Evolutionary conservation across 2,113 vertebrate species (phyloP).

Genomic region (Amphilophus citrinellus): DNA sequence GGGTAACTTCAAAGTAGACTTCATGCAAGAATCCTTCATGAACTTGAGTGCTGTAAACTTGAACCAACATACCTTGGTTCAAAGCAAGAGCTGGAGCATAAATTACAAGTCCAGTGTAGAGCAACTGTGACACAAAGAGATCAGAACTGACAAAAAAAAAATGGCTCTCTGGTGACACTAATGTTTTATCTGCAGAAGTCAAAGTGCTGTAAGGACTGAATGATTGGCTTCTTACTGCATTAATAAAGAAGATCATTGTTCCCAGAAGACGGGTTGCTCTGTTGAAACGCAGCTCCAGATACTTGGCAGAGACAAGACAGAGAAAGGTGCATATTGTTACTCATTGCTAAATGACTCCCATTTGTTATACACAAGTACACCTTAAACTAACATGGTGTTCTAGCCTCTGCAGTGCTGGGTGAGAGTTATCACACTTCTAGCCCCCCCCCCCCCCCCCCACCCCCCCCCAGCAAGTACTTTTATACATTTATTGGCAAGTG

Average conservation of each 20-base stretch:
- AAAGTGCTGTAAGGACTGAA: not conserved
- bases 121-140: slow-evolving; percentile 76
- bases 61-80: slow-evolving; percentile 88
- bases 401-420: too few relatives aligned
- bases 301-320: slow-evolving; percentile 71
- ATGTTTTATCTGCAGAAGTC: not conserved
- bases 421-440: not conserved
- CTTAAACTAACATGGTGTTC: too few relatives aligned
- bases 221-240: slow-evolving; percentile 83
- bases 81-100: slow-evolving; percentile 94
- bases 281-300: slow-evolving; percentile 90
- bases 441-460: too few relatives aligned
- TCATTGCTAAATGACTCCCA: not conserved
- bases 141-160: not conserved
- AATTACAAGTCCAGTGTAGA: slow-evolving; percentile 94
- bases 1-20: not conserved
- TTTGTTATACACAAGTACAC: too few relatives aligned
- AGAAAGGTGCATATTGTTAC: not conserved
- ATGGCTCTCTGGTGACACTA: not conserved
- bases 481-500: not conserved
- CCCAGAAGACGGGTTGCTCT: slow-evolving; percentile 85
- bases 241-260: slow-evolving; percentile 85
- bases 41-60: not conserved
- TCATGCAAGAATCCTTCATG: not conserved
- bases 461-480: not conserved